Percentiles rank a stretch among this genome's conserved stretches.
Conservation (phyloP, 2,888 invertebrate genomes). For the Dicyrtomina minuta region DNA sequence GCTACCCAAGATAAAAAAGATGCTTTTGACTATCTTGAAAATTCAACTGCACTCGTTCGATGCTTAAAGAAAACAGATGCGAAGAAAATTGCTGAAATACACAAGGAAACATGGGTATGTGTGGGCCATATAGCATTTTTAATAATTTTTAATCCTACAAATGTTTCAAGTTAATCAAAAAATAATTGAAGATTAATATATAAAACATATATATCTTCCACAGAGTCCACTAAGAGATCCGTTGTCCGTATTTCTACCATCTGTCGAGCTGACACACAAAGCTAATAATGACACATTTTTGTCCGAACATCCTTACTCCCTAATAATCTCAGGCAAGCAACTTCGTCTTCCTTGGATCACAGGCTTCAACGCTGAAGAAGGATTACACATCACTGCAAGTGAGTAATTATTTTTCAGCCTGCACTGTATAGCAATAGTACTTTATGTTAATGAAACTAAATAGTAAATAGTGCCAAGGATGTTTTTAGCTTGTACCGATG, state of each 20-base stretch:
- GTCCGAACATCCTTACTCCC: slow-evolving; percentile 44
- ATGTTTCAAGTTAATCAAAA: no score
- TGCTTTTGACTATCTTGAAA: slow-evolving; percentile 24
- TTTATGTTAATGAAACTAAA: background rate
- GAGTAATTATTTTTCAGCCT: background rate
- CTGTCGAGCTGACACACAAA: slow-evolving; percentile 35
- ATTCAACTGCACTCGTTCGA: slow-evolving; percentile 31
- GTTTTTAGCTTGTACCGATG: no score
- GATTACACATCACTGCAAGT: slow-evolving; percentile 44
- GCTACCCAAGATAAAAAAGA: slow-evolving; percentile 29
- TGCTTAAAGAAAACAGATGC: slow-evolving; percentile 45
- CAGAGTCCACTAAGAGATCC: slow-evolving; percentile 36
- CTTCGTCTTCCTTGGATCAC: slow-evolving; percentile 44
- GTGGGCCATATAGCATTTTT: background rate
- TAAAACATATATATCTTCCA: background rate
- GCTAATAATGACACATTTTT: slow-evolving; percentile 36
- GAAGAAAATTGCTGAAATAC: slow-evolving; percentile 43
- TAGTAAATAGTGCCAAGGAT: background rate
- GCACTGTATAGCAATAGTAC: background rate
- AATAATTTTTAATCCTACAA: no score
- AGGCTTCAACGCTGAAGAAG: slow-evolving; percentile 45
- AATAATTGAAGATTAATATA: no score
- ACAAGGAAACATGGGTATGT: slow-evolving; percentile 43
- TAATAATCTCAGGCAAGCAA: slow-evolving; percentile 41
- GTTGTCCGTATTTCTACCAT: slow-evolving; percentile 39